Evolutionary conservation across 2,113 vertebrate genomes (phyloP), one percentile per base, ranked within the genome.

Genomic region (Bos indicus): DNA sequence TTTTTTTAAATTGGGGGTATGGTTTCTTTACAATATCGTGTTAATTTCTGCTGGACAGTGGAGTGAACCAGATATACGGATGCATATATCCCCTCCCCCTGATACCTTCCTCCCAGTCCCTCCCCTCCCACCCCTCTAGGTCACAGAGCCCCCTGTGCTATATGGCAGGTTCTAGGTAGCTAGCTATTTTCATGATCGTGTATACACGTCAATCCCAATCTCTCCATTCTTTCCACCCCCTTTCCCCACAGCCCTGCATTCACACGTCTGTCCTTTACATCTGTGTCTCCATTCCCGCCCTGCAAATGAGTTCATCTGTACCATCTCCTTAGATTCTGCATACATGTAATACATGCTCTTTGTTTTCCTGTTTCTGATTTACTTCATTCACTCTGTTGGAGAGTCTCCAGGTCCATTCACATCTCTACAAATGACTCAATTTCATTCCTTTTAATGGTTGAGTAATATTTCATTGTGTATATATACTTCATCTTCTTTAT

Each of bases 41-140:
- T 43, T 77, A 43, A 12, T 43, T 77, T 77, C 71, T 43, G 36
- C 40, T 43, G 71, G 19, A 43, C 36, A 74, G 36, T 6, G 19
- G 36, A 40, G 36, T 74, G 67, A 21, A 40, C 21, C 2, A 0
- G 36, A 19, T 74, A 7, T 74, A 74, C 0, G 21, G 2, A 74
- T 25, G 36, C 67, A 40, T 40, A 74, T 40, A 40, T 40, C n/a
- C 67, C 36, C 36, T 74, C 10, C 19, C 5, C 12, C 19, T 40
- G n/a, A 21, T 23, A 13, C 19, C 67, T 10, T 9, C 67, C 19
- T 74, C 5, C 4, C 0, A 12, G 1, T 19, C 67, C 10, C 1
- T 40, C n/a, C 67, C 19, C 6, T 40, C 5, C n/a, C 19, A 36
- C 36, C 0, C 5, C n/a, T 74, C 36, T 40, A 23, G 67, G 67